Evolutionary conservation across 2,888 invertebrate genomes (phyloP).

Genomic region (Drosophila hamatofila): DNA sequence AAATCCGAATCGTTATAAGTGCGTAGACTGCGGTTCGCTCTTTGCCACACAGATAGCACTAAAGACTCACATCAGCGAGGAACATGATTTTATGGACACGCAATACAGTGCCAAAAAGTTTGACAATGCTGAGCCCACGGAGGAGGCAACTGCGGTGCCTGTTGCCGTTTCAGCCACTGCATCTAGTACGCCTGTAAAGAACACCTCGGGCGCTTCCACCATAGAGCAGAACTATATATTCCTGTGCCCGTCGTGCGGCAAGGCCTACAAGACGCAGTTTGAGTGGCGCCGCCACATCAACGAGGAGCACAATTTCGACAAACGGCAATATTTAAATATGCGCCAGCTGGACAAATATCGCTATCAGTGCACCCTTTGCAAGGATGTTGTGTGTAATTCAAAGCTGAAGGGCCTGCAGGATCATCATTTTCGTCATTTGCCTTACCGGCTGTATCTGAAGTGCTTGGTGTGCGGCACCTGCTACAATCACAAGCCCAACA

Average conservation of each 20-base stretch:
- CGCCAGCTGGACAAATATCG: slow-evolving; percentile 80
- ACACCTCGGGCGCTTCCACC: slow-evolving; percentile 41
- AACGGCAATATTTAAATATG: slow-evolving; percentile 78
- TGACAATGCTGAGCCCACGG: slow-evolving; percentile 38
- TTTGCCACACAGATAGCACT: slow-evolving; percentile 69
- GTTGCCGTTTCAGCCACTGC: not conserved
- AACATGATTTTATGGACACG: slow-evolving; percentile 70
- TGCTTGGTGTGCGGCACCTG: slow-evolving; percentile 81
- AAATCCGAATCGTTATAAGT: slow-evolving; percentile 62
- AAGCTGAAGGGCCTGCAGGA: slow-evolving; percentile 82
- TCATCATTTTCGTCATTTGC: slow-evolving; percentile 82
- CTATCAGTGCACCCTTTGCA: slow-evolving; percentile 78
- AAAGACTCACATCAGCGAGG: slow-evolving; percentile 73
- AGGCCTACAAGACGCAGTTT: slow-evolving; percentile 75
- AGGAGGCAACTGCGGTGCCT: slow-evolving; percentile 9
- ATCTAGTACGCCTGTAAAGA: not conserved
- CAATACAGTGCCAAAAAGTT: slow-evolving; percentile 42
- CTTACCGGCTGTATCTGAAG: slow-evolving; percentile 78
- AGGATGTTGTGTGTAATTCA: slow-evolving; percentile 77
- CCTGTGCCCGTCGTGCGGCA: slow-evolving; percentile 80
- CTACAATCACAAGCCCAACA: slow-evolving; percentile 83
- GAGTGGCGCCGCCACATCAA: slow-evolving; percentile 83
- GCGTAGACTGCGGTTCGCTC: slow-evolving; percentile 74
- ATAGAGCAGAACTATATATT: slow-evolving; percentile 78
- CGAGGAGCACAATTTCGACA: slow-evolving; percentile 80